phyloP scores from a whole-genome alignment of 2,888 invertebrate species.

The Branchellion lobata region DNA sequence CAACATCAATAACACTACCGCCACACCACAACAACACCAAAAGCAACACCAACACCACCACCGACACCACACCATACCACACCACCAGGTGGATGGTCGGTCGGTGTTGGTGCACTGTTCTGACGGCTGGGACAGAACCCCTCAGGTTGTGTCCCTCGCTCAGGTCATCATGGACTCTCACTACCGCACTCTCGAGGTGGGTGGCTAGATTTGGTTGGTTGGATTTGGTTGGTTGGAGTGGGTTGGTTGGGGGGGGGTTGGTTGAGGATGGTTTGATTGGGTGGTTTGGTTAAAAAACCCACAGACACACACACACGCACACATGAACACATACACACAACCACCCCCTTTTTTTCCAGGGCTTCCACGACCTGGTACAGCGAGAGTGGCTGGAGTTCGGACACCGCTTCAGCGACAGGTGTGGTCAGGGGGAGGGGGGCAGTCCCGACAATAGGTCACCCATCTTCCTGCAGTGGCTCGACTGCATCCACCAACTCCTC shows the following conservation, averaged over 20 bases:
- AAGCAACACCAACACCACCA: too few relatives aligned
- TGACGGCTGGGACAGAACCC: constrained; percentile 98
- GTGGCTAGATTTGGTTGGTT: background rate
- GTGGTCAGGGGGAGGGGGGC: constrained; percentile 73
- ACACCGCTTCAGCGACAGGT: constrained; percentile 95
- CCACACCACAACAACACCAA: too few relatives aligned
- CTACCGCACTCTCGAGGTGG: constrained; percentile 84
- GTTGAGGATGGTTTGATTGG: background rate
- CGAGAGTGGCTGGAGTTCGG: constrained; percentile 97
- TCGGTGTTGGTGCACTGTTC: constrained; percentile 96
- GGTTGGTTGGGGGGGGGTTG: background rate
- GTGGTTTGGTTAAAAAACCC: background rate
- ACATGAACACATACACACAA: too few relatives aligned
- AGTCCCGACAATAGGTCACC: constrained; percentile 88
- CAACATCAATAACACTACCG: too few relatives aligned
- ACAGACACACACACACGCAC: too few relatives aligned
- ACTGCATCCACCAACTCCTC: constrained; percentile 88
- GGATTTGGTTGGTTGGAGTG: background rate
- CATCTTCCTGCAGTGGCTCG: constrained; percentile 95
- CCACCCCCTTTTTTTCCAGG: too few relatives aligned
- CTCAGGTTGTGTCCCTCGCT: constrained; percentile 90
- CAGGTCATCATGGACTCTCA: constrained; percentile 88
- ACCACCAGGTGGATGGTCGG: constrained; percentile 74
- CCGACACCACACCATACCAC: too few relatives aligned
- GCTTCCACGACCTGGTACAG: constrained; percentile 87